Percentiles rank a stretch among this genome's conserved stretches.
These are phyloP conservation scores for Lontra canadensis DNA, from an alignment of 2,113 vertebrate genomes.

Conservation along the genomic window DNA sequence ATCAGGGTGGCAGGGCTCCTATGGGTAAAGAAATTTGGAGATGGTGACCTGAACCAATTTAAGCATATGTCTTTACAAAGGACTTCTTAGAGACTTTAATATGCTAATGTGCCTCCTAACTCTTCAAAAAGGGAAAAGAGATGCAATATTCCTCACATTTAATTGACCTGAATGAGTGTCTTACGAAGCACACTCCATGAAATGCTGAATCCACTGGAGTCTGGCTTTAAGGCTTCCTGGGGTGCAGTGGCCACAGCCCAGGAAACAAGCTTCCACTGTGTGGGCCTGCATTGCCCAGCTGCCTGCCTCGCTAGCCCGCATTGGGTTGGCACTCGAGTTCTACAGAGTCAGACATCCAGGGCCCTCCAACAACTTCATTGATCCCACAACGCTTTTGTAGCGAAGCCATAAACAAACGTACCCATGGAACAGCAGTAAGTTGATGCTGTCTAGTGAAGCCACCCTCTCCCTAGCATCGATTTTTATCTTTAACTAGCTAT, in stretches of 20 bases:
- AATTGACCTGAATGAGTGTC: neutral
- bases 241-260: neutral
- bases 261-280: neutral
- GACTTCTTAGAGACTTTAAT: neutral
- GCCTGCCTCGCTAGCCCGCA: neutral
- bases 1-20: neutral
- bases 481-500: constrained; percentile 71
- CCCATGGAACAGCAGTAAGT: constrained; percentile 34
- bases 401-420: constrained; percentile 42
- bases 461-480: constrained; percentile 52
- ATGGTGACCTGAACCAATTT: neutral
- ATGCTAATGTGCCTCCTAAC: neutral
- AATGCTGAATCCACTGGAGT: neutral
- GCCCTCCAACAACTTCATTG: constrained; percentile 19
- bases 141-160: neutral
- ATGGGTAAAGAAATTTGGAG: neutral
- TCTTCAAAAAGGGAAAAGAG: neutral
- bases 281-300: neutral
- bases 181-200: neutral
- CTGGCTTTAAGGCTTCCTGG: neutral
- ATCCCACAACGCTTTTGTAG: neutral
- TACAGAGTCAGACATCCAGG: neutral
- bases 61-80: neutral
- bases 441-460: constrained; percentile 37
- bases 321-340: neutral